Base-by-base conservation (phyloP, 2,797 vertebrate genomes). In the Falco columbarius region DNA sequence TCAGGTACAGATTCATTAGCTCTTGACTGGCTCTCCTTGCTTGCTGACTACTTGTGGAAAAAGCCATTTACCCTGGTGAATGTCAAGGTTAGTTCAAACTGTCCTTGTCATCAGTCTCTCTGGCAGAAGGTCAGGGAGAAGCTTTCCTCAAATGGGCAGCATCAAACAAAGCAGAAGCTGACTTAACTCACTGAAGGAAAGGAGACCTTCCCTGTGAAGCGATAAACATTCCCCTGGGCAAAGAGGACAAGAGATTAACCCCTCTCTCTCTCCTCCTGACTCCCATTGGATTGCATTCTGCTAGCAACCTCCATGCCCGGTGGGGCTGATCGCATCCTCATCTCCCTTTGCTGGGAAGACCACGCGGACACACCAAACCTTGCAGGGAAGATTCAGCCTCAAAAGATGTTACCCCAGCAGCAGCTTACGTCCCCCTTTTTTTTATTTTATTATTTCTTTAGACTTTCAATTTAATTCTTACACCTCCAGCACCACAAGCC, bases 11-110 rank as follows among this genome's bases (percentile, higher is more conserved):
- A 98, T 98, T 98, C 98, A 98, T 98, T 98, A 99, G 98, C 97
- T 98, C 98, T 98, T 98, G 98, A 98, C 98, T 98, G 98, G 97
- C 98, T 97, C 93, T 98, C 97, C 98, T 98, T 98, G 98, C 98
- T 98, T 98, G 98, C 98, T 95, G 98, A 99, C 98, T 98, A 98
- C 98, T 98, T 98, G 98, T 98, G 98, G 98, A 98, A 98, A 98
- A 98, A 99, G 98, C 98, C 99, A 99, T 99, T 99, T 99, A 99
- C 98, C 98, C 98, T 97, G 97, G 98, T 99, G 99, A 99, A 99
- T 99, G 99, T 99, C 99, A 99, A 99, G 99, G 99, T 99, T 98
- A 99, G 98, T 97, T 97, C 96, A 98, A 97, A 98, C 97, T 42
- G 90, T 99, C 98, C 98, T 98, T 99, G 98, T 99, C 99, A 99